phyloP scores from a whole-genome alignment of 2,888 invertebrate species.

The Orthosia gracilis region DNA sequence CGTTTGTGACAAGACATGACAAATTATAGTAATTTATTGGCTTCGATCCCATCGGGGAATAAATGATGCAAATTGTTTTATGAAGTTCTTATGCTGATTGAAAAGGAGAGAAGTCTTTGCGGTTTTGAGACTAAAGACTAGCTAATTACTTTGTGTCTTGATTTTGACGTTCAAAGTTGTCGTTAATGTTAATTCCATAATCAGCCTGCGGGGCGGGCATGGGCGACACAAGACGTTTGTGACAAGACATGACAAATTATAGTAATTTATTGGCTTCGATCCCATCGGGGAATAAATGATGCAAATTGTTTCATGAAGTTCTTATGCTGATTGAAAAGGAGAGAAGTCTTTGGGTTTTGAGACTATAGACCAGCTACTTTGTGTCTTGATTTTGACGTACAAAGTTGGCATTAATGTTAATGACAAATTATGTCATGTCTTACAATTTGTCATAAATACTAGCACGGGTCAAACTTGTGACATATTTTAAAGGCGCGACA shows the following conservation, averaged over 20 bases:
- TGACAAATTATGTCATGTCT: no score
- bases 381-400: not conserved
- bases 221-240: no score
- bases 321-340: conserved; percentile 47
- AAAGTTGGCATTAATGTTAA: not conserved
- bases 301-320: conserved; percentile 58
- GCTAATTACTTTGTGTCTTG: conserved; percentile 8
- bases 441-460: no score
- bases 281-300: conserved; percentile 43
- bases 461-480: no score
- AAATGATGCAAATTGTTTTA: conserved; percentile 53
- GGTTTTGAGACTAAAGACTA: conserved; percentile 25
- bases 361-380: conserved; percentile 11
- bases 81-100: conserved; percentile 52
- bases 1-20: no score
- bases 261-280: conserved; percentile 51
- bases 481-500: no score
- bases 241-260: no score
- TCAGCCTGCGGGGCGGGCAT: no score
- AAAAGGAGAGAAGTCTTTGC: conserved; percentile 35
- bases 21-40: conserved; percentile 61
- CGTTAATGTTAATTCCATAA: not conserved
- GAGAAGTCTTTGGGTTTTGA: conserved; percentile 35
- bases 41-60: conserved; percentile 38
- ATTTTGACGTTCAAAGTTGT: not conserved